Evolutionary conservation across 2,113 vertebrate species (phyloP), one percentile per base, ranked within the genome.

Genomic region (Pollachius pollachius): DNA sequence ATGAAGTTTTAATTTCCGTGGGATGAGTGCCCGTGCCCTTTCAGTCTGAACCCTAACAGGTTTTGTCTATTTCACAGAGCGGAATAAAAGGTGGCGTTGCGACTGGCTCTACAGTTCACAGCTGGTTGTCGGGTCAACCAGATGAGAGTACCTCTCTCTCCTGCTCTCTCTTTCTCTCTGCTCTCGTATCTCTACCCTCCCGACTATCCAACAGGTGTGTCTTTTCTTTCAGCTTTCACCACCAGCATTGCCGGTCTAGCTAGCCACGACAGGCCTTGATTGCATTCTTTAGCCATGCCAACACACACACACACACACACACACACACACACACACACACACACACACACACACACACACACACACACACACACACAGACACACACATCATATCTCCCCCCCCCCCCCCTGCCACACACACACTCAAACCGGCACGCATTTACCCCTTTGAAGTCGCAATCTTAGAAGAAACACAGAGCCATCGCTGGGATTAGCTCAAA

Each of bases 401-500:
- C 81, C 82, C 79, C 68, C 81, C 85, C 79, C 74, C 87, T 89
- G 89, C 89, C 79, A 89, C 87, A 86, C 84, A 61, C 67, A 84
- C 75, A 76, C 80, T 84, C 87, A 77, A 25, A 77, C 81, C 81
- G 71, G 80, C 75, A 66, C 27, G 27, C 27, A 27, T 18, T 59
- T 18, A 17, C 57, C 65, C 75, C 83, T 91, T 91, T 91, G 88
- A 90, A 91, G 87, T 87, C 89, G 80, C 83, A 83, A 91, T 91
- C 89, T 91, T 52, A 78, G 73, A 88, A 91, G 27, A 27, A 89
- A 86, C 88, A 86, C 87, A 74, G 86, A 88, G 85, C 84, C 86
- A 87, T 90, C 86, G 86, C 84, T 0, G 68, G 87, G 87, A 90
- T 90, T 92, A 90, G 88, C 83, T 87, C 80, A 87, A 91, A 91